phyloP scores from a whole-genome alignment of 2,797 vertebrate species.

The Rallus crepitans region DNA sequence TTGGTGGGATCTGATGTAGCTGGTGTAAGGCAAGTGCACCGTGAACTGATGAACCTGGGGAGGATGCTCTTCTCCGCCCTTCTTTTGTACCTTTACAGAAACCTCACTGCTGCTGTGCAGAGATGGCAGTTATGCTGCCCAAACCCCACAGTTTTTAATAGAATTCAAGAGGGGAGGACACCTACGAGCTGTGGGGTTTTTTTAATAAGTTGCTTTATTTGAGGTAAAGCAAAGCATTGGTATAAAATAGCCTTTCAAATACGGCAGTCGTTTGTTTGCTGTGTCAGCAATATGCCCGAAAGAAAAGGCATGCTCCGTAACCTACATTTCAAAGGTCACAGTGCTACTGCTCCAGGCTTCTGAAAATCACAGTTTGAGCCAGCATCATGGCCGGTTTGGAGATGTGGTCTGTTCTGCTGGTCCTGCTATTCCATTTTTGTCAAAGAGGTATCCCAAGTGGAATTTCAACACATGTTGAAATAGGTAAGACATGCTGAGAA shows the following conservation, averaged over 20 bases:
- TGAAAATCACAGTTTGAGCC: not conserved
- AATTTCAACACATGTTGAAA: conserved; percentile 82
- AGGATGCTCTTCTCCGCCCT: too few species aligned
- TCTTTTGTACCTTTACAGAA: not conserved
- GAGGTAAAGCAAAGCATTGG: not conserved
- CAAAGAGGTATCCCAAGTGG: conserved; percentile 51
- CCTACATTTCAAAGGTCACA: conserved; percentile 50
- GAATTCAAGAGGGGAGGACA: not conserved
- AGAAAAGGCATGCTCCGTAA: conserved; percentile 21
- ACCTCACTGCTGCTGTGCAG: not conserved
- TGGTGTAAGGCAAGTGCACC: not conserved
- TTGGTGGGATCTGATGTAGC: too few species aligned
- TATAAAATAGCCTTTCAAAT: conserved; percentile 15
- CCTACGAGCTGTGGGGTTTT: too few species aligned
- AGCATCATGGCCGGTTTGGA: conserved; percentile 60
- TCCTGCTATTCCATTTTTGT: conserved; percentile 37
- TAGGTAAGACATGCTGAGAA: conserved; percentile 73
- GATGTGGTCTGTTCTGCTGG: conserved; percentile 21
- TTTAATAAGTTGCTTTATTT: not conserved
- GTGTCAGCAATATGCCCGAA: conserved; percentile 47
- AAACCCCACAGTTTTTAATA: too few species aligned
- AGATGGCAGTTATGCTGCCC: not conserved
- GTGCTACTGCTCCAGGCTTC: not conserved
- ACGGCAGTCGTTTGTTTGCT: not conserved
- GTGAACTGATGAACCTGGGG: rapidly evolving